Conservation (phyloP, 2,888 invertebrate species). For the Tenthredo amoena region DNA sequence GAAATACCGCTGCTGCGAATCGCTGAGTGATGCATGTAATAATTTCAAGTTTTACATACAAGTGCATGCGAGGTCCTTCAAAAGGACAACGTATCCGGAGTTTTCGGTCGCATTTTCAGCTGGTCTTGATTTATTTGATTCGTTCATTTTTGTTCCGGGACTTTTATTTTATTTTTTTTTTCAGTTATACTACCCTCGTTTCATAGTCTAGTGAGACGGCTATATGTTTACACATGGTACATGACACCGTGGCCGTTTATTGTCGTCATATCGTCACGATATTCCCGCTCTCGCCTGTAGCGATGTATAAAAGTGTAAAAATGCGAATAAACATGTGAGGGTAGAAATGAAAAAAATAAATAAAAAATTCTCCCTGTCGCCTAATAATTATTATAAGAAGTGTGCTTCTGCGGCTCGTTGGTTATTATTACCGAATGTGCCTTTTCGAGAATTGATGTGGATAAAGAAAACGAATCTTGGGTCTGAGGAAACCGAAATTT, state of each 20-base stretch:
- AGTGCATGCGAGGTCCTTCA: background rate
- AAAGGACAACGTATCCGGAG: background rate
- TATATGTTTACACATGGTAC: background rate
- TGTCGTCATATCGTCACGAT: slow-evolving; percentile 12
- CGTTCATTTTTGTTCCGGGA: background rate
- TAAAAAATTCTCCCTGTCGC: background rate
- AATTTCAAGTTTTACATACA: background rate
- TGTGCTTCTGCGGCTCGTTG: background rate
- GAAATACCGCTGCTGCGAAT: background rate
- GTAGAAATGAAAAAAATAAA: background rate
- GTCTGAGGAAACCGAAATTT: background rate
- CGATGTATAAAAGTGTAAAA: background rate
- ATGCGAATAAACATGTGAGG: slow-evolving; percentile 5
- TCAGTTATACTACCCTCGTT: slow-evolving; percentile 1
- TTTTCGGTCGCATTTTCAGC: slow-evolving; percentile 1
- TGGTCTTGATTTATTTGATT: slow-evolving; percentile 9
- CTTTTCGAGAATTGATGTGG: background rate
- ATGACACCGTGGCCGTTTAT: slow-evolving; percentile 12
- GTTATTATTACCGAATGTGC: background rate
- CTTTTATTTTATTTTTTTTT: background rate
- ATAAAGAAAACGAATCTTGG: background rate
- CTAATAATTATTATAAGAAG: background rate
- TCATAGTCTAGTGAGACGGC: background rate
- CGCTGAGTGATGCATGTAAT: background rate
- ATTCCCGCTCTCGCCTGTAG: slow-evolving; percentile 1